A percentile compares a stretch with the other conserved stretches of the same genome.
Conservation (phyloP, 1,140 invertebrate species). For the Drosophila repleta region DNA sequence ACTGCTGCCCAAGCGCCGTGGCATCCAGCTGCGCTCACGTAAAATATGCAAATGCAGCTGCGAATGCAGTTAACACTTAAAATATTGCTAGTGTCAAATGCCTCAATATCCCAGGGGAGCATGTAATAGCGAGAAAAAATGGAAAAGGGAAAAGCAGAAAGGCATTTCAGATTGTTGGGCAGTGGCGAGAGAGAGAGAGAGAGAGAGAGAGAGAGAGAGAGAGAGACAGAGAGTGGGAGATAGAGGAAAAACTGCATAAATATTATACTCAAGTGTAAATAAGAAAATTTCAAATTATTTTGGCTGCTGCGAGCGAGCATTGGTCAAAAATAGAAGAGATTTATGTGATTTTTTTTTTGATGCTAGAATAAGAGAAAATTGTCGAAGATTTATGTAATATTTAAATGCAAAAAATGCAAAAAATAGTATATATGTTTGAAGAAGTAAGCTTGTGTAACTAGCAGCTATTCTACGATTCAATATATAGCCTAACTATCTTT, state of each 20-base stretch:
- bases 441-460: too few relatives aligned
- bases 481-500: too few relatives aligned
- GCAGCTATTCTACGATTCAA: too few relatives aligned
- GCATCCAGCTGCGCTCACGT: constrained; percentile 16
- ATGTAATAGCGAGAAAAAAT: constrained; percentile 37
- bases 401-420: too few relatives aligned
- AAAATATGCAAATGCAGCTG: constrained; percentile 69
- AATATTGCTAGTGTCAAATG: constrained; percentile 69
- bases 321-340: constrained; percentile 10
- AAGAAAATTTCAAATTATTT: constrained; percentile 15
- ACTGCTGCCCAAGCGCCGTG: neutral
- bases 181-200: neutral
- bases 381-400: too few relatives aligned
- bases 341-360: neutral
- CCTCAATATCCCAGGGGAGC: constrained; percentile 51
- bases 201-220: neutral
- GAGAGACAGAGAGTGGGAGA: neutral
- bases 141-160: neutral
- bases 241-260: constrained; percentile 24
- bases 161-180: neutral
- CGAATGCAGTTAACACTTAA: constrained; percentile 63
- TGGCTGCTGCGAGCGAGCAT: neutral
- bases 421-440: too few relatives aligned
- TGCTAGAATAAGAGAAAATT: too few relatives aligned
- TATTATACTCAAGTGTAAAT: constrained; percentile 41